Evolutionary conservation across 2,797 vertebrate species (phyloP).

Genomic region (Sciurus vulgaris): DNA sequence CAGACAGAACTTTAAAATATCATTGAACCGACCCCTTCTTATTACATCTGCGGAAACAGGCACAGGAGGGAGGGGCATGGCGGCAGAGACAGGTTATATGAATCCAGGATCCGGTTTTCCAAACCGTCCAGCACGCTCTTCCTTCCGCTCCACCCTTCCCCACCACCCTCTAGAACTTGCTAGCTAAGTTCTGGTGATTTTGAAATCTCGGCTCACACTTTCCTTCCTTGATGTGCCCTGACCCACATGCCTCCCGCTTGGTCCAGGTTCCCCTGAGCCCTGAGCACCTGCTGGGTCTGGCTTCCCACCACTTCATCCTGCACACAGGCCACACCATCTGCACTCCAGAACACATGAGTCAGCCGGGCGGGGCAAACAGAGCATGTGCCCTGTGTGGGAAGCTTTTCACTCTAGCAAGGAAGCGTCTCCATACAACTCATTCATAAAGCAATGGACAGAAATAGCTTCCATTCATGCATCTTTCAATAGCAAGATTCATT

Average conservation of each 20-base stretch:
- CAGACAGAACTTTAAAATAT: not conserved
- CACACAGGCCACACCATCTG: not conserved
- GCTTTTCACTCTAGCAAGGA: constrained; percentile 10
- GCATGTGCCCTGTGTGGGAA: not conserved
- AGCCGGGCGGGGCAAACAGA: not conserved
- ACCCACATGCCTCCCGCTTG: too few species aligned
- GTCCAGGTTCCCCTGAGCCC: not conserved
- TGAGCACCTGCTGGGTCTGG: not conserved
- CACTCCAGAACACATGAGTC: not conserved
- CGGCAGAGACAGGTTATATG: not conserved
- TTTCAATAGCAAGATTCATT: constrained; percentile 61
- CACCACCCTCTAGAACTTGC: not conserved
- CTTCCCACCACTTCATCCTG: not conserved
- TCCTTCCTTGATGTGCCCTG: not conserved
- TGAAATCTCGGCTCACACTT: not conserved
- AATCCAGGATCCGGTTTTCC: not conserved
- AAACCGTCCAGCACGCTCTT: not conserved
- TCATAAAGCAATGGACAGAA: constrained; percentile 62
- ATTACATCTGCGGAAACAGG: not conserved
- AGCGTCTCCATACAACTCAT: constrained; percentile 56
- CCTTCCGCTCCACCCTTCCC: not conserved
- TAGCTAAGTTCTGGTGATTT: not conserved
- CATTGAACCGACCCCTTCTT: not conserved
- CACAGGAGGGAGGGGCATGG: not conserved
- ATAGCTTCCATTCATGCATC: constrained; percentile 35